These are phyloP conservation scores for Thereva nobilitata DNA, from an alignment of 2,888 invertebrate species.

Conservation along the genomic window DNA sequence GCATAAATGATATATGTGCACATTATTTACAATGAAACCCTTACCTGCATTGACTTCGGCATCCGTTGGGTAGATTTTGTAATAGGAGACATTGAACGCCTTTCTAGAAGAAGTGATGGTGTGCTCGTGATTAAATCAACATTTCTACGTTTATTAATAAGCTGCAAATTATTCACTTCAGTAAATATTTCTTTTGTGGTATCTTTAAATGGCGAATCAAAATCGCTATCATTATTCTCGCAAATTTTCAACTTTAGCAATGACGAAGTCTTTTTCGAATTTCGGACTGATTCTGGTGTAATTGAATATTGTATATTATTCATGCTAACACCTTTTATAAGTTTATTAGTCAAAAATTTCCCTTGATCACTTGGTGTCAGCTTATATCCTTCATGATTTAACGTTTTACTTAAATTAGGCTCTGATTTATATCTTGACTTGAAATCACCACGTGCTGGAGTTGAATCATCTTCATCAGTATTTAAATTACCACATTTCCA, in stretches of 20 bases:
- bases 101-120: slow-evolving; percentile 59
- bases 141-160: slow-evolving; percentile 50
- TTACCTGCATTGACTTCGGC: slow-evolving; percentile 88
- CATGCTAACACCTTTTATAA: slow-evolving; percentile 58
- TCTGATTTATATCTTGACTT: slow-evolving; percentile 55
- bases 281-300: slow-evolving; percentile 46
- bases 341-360: slow-evolving; percentile 50
- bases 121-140: slow-evolving; percentile 54
- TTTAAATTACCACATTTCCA: background rate
- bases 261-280: no score
- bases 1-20: background rate
- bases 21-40: no score
- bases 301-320: slow-evolving; percentile 54
- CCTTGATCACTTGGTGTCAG: slow-evolving; percentile 41
- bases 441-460: slow-evolving; percentile 39
- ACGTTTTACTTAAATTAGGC: slow-evolving; percentile 51
- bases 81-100: slow-evolving; percentile 86
- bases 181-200: slow-evolving; percentile 3
- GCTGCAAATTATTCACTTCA: slow-evolving; percentile 41
- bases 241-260: background rate
- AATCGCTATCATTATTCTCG: slow-evolving; percentile 23
- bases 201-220: slow-evolving; percentile 11
- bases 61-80: slow-evolving; percentile 85
- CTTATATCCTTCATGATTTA: background rate
- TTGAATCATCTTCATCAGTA: background rate